phyloP scores from a whole-genome alignment of 2,888 invertebrate genomes.

The Tricholauxania praeusta region DNA sequence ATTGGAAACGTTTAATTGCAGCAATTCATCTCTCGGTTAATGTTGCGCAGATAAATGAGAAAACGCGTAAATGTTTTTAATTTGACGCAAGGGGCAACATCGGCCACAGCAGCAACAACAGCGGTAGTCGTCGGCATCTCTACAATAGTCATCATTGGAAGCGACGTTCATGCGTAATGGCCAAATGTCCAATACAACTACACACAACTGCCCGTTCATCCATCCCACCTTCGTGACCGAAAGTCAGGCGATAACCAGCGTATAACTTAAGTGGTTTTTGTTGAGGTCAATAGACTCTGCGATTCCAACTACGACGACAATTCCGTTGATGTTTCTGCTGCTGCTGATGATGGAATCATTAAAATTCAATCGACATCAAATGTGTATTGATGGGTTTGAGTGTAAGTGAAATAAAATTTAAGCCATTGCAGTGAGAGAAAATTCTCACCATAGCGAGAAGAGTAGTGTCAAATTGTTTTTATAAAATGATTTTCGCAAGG shows the following conservation, averaged over 20 bases:
- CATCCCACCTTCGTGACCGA: neutral
- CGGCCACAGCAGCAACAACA: neutral
- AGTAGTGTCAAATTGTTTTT: too few relatives aligned
- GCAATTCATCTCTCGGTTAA: constrained; percentile 44
- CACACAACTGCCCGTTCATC: neutral
- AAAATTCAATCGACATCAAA: constrained; percentile 23
- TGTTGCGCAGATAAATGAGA: constrained; percentile 20
- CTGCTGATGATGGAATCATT: constrained; percentile 24
- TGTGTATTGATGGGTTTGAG: neutral
- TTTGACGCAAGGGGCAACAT: constrained; percentile 14
- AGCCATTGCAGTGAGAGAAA: too few relatives aligned
- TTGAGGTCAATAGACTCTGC: constrained; percentile 10
- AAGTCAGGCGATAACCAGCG: neutral
- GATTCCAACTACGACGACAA: neutral
- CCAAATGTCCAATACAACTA: neutral
- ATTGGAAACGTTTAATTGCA: constrained; percentile 44
- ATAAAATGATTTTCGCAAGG: too few relatives aligned
- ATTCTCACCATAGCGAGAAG: too few relatives aligned
- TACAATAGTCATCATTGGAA: neutral
- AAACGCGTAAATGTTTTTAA: constrained; percentile 41
- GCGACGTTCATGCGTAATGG: neutral
- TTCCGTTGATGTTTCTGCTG: neutral
- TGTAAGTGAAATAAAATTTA: too few relatives aligned
- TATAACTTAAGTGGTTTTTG: constrained; percentile 17
- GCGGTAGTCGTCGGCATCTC: neutral